Base-by-base conservation (phyloP, 1,140 invertebrate genomes). In the Drosophila nebulosa region DNA sequence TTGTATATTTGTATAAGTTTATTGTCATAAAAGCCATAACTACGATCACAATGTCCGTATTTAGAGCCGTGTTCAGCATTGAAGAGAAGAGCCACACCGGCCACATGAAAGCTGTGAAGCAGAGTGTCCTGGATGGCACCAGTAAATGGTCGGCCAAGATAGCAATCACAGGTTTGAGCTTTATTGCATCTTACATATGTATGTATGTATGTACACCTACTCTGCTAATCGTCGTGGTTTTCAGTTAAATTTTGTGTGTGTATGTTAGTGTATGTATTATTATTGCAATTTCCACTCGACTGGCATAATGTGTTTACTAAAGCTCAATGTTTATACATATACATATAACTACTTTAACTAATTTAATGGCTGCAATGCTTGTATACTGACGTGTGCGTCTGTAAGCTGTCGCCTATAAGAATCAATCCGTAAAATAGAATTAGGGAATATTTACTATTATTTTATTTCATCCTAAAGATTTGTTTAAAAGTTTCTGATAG, bases 91-190 rank as follows among this genome's bases (percentile, higher is more conserved):
- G 95, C 89, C 98, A 99, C 93, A 94, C 95, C 66, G 97, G 97
- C 88, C 97, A 99, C 93, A 98, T 99, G 97, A 98, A 97, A 92
- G 95, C 97, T 39, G 97, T 99, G 69, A 99, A 99, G 94, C 97
- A 99, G 93, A 97, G 97, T 84, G 98, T 99, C 81, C 94, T 99
- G 92, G 99, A 99, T 93, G 99, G 99, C 86, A 99, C 98, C 59
- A 99, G 98, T 91, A 99, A 99, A 94, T 99, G 99, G 99, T 99
- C 98, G 90, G 98, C 98, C 83, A 99, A 99, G 95, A 99, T 99
- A 93, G 98, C 98, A 90, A 98, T 99, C 92, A 99, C 97, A 97
- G 97, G 98, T 98, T 97, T 96, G 96, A 95, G 89, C 14, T 66
- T 51, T 50, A 69, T 61, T 60, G n/a, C 24, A 58, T 60, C 10